These are phyloP conservation scores for Malurus splendens DNA, from an alignment of 2,797 vertebrate genomes.

Conservation along the genomic window DNA sequence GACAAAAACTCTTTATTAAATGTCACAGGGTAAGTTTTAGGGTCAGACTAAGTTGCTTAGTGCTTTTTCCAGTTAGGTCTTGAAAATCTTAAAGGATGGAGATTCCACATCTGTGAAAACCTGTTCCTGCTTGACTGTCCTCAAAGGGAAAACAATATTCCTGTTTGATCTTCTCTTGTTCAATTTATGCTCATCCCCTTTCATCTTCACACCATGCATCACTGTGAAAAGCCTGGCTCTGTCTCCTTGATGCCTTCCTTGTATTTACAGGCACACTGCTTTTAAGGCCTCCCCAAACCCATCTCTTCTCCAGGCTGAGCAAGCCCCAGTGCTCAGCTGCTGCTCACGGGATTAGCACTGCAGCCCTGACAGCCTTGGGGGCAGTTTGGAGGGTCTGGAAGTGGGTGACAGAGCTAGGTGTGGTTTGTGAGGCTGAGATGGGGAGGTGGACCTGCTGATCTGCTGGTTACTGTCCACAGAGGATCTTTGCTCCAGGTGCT, in stretches of 20 bases:
- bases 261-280: neutral
- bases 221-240: neutral
- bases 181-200: neutral
- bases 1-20: neutral
- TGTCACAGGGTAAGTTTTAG: neutral
- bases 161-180: neutral
- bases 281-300: neutral
- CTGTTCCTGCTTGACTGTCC: neutral
- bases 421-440: neutral
- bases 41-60: neutral
- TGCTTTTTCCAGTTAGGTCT: neutral
- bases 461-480: neutral
- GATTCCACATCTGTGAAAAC: neutral
- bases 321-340: neutral
- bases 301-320: neutral
- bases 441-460: neutral
- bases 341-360: neutral
- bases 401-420: neutral
- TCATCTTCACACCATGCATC: neutral
- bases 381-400: neutral
- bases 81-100: neutral
- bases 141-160: neutral
- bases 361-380: neutral
- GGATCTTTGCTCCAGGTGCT: neutral
- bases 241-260: neutral